phyloP scores from a whole-genome alignment of 2,113 vertebrate genomes.

The Bubalus kerabau region DNA sequence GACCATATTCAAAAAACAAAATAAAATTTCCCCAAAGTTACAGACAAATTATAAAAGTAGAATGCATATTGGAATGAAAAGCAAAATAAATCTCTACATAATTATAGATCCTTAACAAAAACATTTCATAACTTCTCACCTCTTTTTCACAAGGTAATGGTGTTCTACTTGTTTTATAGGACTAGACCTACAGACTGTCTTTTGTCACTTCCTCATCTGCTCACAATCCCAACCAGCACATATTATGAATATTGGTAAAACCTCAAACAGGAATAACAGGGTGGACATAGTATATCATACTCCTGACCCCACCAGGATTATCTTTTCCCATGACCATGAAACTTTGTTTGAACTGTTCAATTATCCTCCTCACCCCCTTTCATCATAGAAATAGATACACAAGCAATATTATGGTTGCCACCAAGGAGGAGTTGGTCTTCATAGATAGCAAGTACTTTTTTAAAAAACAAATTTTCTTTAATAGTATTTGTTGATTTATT shows the following conservation, averaged over 20 bases:
- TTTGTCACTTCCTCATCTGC: neutral
- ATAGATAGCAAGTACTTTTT: neutral
- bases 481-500: neutral
- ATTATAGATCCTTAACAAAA: neutral
- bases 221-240: neutral
- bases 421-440: neutral
- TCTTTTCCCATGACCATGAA: neutral
- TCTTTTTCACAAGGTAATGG: neutral
- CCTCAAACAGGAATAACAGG: neutral
- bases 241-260: neutral
- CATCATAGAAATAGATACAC: neutral
- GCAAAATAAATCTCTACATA: conserved; percentile 29
- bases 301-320: neutral
- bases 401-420: neutral
- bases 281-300: too few species aligned
- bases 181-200: neutral
- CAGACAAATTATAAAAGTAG: neutral
- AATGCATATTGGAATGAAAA: neutral
- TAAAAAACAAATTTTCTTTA: neutral
- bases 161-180: neutral
- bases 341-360: neutral
- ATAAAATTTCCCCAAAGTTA: neutral
- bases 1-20: neutral
- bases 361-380: neutral
- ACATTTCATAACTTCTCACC: neutral